Conservation (phyloP, 2,113 vertebrate species). For the Serilophus lunatus region DNA sequence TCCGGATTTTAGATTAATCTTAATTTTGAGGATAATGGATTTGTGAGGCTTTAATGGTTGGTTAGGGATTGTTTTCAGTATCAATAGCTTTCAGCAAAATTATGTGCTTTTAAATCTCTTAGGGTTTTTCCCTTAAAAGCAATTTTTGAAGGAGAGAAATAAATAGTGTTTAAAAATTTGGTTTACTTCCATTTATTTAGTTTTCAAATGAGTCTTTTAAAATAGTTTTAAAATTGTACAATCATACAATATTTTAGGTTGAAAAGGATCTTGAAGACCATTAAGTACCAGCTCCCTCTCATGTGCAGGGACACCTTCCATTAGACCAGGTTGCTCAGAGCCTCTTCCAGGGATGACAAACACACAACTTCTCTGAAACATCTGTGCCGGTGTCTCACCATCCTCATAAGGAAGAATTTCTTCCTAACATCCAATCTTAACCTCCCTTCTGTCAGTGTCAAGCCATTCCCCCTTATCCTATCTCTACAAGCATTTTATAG, state of each 20-base stretch:
- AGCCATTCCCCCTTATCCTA: neutral
- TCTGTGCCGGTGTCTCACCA: neutral
- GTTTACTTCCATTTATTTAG: neutral
- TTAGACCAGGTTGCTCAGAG: accelerated
- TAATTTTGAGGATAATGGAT: neutral
- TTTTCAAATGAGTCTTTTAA: neutral
- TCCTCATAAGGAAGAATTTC: accelerated
- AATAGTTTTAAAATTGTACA: neutral
- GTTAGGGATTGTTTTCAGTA: neutral
- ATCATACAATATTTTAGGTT: neutral
- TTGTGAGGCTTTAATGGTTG: neutral
- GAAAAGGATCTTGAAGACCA: neutral
- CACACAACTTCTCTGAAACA: neutral
- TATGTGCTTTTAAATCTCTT: neutral
- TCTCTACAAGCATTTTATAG: neutral
- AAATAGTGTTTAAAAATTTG: neutral
- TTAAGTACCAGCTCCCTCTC: neutral
- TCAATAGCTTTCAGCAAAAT: neutral
- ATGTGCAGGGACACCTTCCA: neutral
- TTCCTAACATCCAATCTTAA: neutral
- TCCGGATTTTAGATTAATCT: neutral
- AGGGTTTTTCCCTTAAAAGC: neutral
- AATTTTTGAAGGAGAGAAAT: neutral
- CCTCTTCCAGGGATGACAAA: neutral
- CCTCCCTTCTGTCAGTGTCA: neutral